Evolutionary conservation across 2,113 vertebrate genomes (phyloP), one percentile per base, ranked within the genome.

Genomic region (pig (Sus scrofa)): DNA sequence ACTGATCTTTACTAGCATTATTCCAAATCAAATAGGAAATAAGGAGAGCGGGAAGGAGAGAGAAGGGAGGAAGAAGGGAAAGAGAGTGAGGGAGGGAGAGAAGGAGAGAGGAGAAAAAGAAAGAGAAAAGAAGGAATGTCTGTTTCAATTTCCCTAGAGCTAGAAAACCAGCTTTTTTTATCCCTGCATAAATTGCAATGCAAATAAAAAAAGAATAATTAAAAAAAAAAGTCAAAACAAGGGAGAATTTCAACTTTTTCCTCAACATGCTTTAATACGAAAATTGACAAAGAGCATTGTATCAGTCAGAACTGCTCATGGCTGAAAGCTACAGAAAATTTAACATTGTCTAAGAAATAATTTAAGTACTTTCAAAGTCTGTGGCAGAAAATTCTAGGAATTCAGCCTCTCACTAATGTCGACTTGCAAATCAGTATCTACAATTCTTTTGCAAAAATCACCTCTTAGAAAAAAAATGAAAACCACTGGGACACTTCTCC

Each of bases 281-380:
- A 96, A 95, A 94, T 34, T 50, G n/a, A 74, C 63, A 44, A 86
- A 65, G 60, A 94, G 56, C 58, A 56, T 44, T 70, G 14, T 81
- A 78, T 82, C n/a, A n/a, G 15, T 83, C 84, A 93, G 85, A 52
- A 86, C 71, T 91, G 70, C 68, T 97, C 91, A 84, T 65, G 37
- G 75, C 37, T 52, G 89, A 95, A 88, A 96, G 63, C 95, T 95
- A 70, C 39, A 84, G 77, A 96, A 94, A 96, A 89, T 44, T 56
- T 91, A 94, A 90, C 39, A 62, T 27, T 32, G 27, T 89, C 77
- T 82, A 94, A 95, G 68, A 32, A 83, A 89, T 86, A 95, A 89
- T 95, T 95, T 95, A 96, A 94, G 87, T 92, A 95, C 88, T 94
- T 96, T 65, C 94, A 75, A 86, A 89, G 50, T 84, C 91, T 91